Percentiles rank a stretch among this genome's conserved stretches.
Evolutionary conservation across 2,113 vertebrate species (phyloP).

Genomic region (Vidua chalybeata): DNA sequence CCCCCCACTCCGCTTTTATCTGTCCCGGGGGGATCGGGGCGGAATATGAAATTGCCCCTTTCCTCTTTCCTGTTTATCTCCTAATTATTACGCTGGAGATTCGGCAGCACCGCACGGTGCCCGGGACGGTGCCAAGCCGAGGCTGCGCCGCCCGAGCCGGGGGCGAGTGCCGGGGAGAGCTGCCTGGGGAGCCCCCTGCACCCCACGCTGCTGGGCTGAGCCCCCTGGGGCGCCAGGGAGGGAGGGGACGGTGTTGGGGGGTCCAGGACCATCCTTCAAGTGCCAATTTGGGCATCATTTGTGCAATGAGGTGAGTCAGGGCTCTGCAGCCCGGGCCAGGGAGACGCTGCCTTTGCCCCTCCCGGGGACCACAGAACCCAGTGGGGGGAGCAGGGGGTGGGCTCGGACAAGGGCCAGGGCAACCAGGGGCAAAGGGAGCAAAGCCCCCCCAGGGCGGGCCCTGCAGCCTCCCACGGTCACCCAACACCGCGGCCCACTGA

Average conservation of each 20-base stretch:
- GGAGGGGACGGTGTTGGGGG: accelerated
- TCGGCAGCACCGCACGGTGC: background rate
- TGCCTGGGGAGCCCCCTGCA: background rate
- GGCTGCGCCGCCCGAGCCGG: background rate
- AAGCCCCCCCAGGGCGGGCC: background rate
- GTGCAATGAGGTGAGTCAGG: background rate
- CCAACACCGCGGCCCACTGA: constrained; percentile 29
- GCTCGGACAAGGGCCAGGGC: accelerated
- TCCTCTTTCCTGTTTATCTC: constrained; percentile 55
- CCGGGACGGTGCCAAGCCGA: background rate
- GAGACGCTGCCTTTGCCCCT: background rate
- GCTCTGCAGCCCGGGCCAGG: background rate
- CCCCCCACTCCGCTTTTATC: constrained; percentile 36
- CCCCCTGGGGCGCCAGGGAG: background rate
- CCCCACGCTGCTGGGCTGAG: accelerated
- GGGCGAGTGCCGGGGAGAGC: background rate
- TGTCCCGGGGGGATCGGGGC: background rate
- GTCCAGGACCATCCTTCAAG: accelerated
- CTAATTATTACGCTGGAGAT: constrained; percentile 51
- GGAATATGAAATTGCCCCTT: constrained; percentile 34
- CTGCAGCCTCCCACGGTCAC: background rate
- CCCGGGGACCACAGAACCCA: accelerated
- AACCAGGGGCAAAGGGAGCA: background rate
- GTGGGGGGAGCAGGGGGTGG: accelerated
- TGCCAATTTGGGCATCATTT: accelerated